phyloP scores from a whole-genome alignment of 2,113 vertebrate genomes.

The Pleuronectes platessa region DNA sequence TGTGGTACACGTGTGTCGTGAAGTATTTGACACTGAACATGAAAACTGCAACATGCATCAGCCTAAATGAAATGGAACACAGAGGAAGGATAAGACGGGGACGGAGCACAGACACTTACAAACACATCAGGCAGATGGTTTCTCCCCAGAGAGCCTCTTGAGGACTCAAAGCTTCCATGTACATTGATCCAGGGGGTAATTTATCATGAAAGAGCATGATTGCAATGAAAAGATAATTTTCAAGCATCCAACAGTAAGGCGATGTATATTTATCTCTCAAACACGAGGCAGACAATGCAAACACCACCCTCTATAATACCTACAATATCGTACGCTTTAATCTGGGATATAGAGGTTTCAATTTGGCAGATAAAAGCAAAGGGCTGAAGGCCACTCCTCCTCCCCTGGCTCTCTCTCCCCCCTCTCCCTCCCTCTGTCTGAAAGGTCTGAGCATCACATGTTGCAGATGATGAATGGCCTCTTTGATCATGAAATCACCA shows the following conservation, averaged over 20 bases:
- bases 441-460: conserved; percentile 54
- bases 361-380: conserved; percentile 54
- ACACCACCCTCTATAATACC: conserved; percentile 25
- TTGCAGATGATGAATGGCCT: conserved; percentile 64
- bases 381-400: conserved; percentile 30
- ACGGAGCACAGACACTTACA: conserved; percentile 61
- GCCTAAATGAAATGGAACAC: conserved; percentile 35
- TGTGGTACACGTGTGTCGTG: conserved; percentile 8
- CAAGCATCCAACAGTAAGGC: background rate
- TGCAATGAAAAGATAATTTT: conserved; percentile 35
- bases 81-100: conserved; percentile 45
- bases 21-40: conserved; percentile 13
- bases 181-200: conserved; percentile 45
- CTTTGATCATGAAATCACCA: conserved; percentile 64
- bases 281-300: conserved; percentile 12
- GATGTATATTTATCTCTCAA: conserved; percentile 33
- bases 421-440: conserved; percentile 12
- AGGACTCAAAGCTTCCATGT: conserved; percentile 45
- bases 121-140: conserved; percentile 69
- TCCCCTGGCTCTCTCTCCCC: background rate
- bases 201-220: conserved; percentile 50
- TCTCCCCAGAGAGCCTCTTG: conserved; percentile 53
- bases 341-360: conserved; percentile 40
- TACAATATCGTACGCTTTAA: conserved; percentile 17
- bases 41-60: conserved; percentile 32